These are phyloP conservation scores for Merluccius polli DNA, from an alignment of 2,797 vertebrate genomes.

Conservation along the genomic window DNA sequence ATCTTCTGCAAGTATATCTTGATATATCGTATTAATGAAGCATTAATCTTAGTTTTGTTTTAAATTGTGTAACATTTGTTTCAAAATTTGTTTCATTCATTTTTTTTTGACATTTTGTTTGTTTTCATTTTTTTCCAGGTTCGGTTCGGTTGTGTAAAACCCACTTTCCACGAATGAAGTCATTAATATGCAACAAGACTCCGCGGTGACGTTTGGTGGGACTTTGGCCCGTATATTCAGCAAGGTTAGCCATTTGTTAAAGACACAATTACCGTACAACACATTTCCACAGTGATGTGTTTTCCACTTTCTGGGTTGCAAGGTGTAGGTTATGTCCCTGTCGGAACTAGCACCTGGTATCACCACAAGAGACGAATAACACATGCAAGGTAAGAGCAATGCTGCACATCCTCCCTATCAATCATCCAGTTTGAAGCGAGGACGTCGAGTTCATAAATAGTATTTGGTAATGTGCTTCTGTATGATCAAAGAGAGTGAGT, in stretches of 20 bases:
- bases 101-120: too few species aligned
- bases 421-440: neutral
- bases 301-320: neutral
- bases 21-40: too few species aligned
- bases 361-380: neutral
- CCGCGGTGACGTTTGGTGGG: neutral
- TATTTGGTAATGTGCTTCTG: neutral
- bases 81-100: neutral
- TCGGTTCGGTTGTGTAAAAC: neutral
- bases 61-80: neutral
- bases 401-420: neutral
- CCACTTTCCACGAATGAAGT: neutral
- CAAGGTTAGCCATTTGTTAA: constrained; percentile 38
- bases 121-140: neutral
- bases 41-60: too few species aligned
- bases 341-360: constrained; percentile 1
- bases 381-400: neutral
- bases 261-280: constrained; percentile 37
- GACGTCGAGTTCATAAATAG: neutral
- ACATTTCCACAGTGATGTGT: neutral
- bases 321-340: neutral
- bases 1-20: too few species aligned
- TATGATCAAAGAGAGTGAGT: neutral
- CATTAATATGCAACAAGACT: neutral
- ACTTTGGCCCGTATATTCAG: constrained; percentile 43